These are phyloP conservation scores for Heterodera filipjevi DNA, from an alignment of 2,888 invertebrate genomes.

Conservation along the genomic window DNA sequence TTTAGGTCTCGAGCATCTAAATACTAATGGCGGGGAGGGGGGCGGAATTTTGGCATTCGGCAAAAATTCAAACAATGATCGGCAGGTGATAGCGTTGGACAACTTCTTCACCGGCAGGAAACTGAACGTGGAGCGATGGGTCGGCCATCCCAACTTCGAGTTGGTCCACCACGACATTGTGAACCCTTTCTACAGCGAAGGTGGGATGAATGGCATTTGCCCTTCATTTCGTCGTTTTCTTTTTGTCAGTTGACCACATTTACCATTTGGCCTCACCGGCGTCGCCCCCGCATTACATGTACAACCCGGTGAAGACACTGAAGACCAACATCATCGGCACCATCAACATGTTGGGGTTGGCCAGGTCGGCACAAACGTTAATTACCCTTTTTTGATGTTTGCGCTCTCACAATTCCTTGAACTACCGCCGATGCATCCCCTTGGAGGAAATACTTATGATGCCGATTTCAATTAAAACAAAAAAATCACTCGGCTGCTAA, in stretches of 20 bases:
- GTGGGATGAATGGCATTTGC: conserved; percentile 68
- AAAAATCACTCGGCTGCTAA: too few relatives aligned
- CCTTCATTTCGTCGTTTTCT: neutral
- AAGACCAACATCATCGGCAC: conserved; percentile 93
- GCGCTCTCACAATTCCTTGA: too few relatives aligned
- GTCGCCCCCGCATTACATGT: conserved; percentile 98
- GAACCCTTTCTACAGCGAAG: conserved; percentile 94
- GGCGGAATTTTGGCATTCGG: too few relatives aligned
- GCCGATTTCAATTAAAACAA: too few relatives aligned
- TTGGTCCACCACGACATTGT: conserved; percentile 98
- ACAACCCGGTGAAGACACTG: conserved; percentile 97
- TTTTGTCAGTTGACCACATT: conserved; percentile 73
- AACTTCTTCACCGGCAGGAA: conserved; percentile 69
- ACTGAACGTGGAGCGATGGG: conserved; percentile 96
- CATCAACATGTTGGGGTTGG: conserved; percentile 69
- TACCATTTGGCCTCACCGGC: conserved; percentile 98
- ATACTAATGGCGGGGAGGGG: too few relatives aligned
- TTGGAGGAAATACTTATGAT: too few relatives aligned
- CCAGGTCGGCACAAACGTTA: conserved; percentile 47
- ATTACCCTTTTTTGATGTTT: too few relatives aligned
- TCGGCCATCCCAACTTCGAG: conserved; percentile 98
- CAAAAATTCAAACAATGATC: too few relatives aligned
- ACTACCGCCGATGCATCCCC: too few relatives aligned
- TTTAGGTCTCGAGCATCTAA: too few relatives aligned
- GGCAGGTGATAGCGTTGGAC: conserved; percentile 48